A percentile compares a stretch with the other conserved stretches of the same genome.
These are phyloP conservation scores for Tiliacea citrago DNA, from an alignment of 2,888 invertebrate genomes.

Conservation along the genomic window DNA sequence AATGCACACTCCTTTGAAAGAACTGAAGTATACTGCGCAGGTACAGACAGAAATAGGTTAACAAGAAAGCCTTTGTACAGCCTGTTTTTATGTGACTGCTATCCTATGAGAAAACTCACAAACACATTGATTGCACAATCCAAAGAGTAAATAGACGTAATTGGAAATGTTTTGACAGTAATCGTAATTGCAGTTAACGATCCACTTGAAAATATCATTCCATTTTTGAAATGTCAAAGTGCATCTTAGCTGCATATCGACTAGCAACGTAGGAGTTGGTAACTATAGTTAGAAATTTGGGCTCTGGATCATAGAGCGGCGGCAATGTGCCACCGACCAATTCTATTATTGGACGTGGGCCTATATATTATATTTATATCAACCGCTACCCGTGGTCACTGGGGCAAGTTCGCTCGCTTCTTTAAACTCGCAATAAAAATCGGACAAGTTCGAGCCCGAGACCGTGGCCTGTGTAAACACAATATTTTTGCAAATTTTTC, in stretches of 20 bases:
- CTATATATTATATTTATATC: conserved; percentile 86
- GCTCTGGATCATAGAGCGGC: conserved; percentile 66
- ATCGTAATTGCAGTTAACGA: conserved; percentile 11
- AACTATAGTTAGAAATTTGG: conserved; percentile 70
- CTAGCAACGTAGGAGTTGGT: conserved; percentile 60
- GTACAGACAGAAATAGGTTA: conserved; percentile 61
- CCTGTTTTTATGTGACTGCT: conserved; percentile 20
- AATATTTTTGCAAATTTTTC: conserved; percentile 71
- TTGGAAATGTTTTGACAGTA: conserved; percentile 26
- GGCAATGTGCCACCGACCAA: conserved; percentile 76
- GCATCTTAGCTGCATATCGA: conserved; percentile 64
- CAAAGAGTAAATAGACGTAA: conserved; percentile 27
- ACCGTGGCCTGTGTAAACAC: conserved; percentile 81
- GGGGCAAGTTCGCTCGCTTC: conserved; percentile 88
- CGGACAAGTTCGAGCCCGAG: conserved; percentile 86
- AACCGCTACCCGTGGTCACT: conserved; percentile 84
- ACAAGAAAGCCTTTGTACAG: conserved; percentile 38
- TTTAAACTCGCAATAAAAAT: conserved; percentile 87
- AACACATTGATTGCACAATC: conserved; percentile 37
- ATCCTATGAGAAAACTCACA: conserved; percentile 22
- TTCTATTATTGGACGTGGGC: conserved; percentile 80
- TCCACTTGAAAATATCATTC: conserved; percentile 27
- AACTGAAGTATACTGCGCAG: conserved; percentile 42
- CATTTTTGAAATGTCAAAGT: conserved; percentile 70
- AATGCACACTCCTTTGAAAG: conserved; percentile 76